Conservation (phyloP, 2,113 vertebrate species). For the Amphiprion ocellaris region DNA sequence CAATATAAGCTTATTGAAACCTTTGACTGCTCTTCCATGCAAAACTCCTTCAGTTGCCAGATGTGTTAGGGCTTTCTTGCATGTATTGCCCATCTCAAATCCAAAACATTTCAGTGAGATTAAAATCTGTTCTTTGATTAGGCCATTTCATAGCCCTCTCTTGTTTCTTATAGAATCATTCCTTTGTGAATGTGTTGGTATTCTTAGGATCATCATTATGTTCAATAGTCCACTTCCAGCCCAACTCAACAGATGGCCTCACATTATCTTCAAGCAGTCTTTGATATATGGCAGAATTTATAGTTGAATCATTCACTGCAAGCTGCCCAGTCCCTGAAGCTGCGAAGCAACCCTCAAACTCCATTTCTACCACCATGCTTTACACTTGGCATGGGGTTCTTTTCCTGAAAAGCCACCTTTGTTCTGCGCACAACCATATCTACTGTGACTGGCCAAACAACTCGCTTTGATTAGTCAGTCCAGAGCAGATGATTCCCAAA, state of each 20-base stretch:
- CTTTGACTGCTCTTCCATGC: too few relatives aligned
- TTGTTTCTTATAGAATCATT: not conserved
- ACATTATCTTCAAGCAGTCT: not conserved
- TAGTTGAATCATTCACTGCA: not conserved
- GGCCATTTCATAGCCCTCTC: not conserved
- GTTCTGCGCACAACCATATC: not conserved
- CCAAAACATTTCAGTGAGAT: not conserved
- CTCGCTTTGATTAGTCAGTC: not conserved
- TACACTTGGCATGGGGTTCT: not conserved
- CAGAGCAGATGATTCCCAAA: not conserved
- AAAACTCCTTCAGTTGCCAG: too few relatives aligned
- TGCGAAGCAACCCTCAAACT: not conserved
- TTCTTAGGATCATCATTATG: not conserved
- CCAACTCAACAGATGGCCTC: not conserved
- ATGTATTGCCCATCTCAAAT: too few relatives aligned
- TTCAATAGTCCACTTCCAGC: not conserved
- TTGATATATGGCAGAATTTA: not conserved
- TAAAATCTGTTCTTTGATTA: not conserved
- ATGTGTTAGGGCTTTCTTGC: too few relatives aligned
- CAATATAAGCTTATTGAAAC: too few relatives aligned
- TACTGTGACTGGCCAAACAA: not conserved
- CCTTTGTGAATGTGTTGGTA: not conserved
- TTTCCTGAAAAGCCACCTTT: not conserved
- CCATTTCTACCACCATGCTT: not conserved
- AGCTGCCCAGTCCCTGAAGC: not conserved